These are phyloP conservation scores for Trimorus sp. DNA, from an alignment of 2,888 invertebrate genomes.

Conservation along the genomic window DNA sequence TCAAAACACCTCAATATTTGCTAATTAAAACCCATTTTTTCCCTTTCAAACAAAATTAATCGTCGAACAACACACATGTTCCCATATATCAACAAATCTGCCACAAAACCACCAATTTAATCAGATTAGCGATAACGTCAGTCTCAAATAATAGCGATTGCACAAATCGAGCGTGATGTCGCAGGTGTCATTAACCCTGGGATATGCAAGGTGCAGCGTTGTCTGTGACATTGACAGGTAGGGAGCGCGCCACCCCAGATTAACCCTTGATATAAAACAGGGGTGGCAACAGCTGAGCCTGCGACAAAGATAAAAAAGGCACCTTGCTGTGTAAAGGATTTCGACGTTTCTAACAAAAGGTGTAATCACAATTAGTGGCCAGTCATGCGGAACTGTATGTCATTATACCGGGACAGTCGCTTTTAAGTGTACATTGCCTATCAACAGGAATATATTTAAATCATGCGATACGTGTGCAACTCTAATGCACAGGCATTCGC, in stretches of 20 bases:
- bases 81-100: no score
- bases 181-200: slow-evolving; percentile 60
- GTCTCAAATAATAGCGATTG: background rate
- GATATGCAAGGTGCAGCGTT: slow-evolving; percentile 46
- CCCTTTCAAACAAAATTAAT: no score
- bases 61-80: no score
- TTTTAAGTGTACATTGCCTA: slow-evolving; percentile 32
- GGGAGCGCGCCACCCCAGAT: slow-evolving; percentile 52
- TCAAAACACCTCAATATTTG: no score
- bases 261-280: slow-evolving; percentile 58
- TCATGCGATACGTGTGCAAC: slow-evolving; percentile 4
- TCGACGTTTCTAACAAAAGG: slow-evolving; percentile 58
- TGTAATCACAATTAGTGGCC: slow-evolving; percentile 55
- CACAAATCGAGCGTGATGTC: slow-evolving; percentile 28
- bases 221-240: slow-evolving; percentile 60
- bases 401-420: slow-evolving; percentile 30
- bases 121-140: no score
- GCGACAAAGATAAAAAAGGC: slow-evolving; percentile 59
- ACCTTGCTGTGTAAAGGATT: slow-evolving; percentile 45
- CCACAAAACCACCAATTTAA: no score
- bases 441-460: slow-evolving; percentile 29
- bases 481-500: background rate
- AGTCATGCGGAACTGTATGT: slow-evolving; percentile 46
- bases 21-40: no score
- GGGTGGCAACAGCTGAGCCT: slow-evolving; percentile 51